Evolutionary conservation across 2,888 invertebrate species (phyloP), one percentile per base, ranked within the genome.

Genomic region (Liodrosophila aerea): DNA sequence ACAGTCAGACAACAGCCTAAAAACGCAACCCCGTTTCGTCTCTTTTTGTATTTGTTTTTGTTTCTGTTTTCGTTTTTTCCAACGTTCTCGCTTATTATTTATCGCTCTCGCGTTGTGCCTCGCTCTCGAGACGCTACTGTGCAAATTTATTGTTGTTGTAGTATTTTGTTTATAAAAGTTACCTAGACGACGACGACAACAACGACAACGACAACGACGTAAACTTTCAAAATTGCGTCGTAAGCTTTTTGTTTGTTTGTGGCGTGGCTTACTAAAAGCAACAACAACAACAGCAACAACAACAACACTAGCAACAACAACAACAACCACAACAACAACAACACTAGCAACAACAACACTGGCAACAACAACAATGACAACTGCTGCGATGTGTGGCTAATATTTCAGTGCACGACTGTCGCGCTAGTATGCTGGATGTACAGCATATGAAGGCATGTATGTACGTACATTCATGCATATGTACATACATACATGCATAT

Each of bases 151-250:
- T 70, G 40, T 58, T 30, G 43, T 33, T 50, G 36, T 33, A 64
- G 56, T 60, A 29, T 51, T 63, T 70, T 70, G 75, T 70, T 70
- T 69, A 62, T 70, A 63, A 81, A 86, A 76, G 86, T 78, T 66
- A 60, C 66, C 78, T 86, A 84, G 78, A 85, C 78, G 58, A 78
- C 74, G 61, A 78, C 74, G 61, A 54, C 54, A 65, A 30, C n/a
- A 8, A 30, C 30, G 30, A 30, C n/a, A 8, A 30, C 30, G 30
- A 30, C 50, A 60, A 82, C 76, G 74, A 51, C 58, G 62, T 52
- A 73, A 76, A 78, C 86, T 75, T 85, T 76, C 80, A 85, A 65
- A 82, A 86, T 65, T 78, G 78, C 78, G 78, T 69, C 85, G 82
- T 64, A 73, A 76, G 85, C 69, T 64, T 73, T 66, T 70, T 53